These are phyloP conservation scores for Gallinago jamesoni DNA, from an alignment of 2,113 vertebrate genomes.

Conservation along the genomic window DNA sequence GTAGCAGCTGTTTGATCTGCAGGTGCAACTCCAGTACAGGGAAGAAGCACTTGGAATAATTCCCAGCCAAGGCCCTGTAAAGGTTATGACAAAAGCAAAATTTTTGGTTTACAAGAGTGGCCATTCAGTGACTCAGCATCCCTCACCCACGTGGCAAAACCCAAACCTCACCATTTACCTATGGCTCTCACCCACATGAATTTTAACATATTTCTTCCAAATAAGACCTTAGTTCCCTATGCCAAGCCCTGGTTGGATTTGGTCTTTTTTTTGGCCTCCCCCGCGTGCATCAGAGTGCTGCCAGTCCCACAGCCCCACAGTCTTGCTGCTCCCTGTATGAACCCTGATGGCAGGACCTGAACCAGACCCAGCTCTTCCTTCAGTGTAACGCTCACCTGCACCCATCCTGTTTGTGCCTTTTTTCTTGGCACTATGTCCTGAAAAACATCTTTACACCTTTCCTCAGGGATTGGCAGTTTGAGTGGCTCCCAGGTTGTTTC, in stretches of 20 bases:
- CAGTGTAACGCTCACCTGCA: background rate
- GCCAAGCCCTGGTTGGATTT: background rate
- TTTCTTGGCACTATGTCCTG: background rate
- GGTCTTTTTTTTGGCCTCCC: background rate
- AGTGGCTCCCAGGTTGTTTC: background rate
- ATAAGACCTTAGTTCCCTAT: background rate
- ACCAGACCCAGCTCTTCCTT: background rate
- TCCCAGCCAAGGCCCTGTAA: background rate
- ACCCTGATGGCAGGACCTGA: background rate
- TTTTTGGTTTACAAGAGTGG: background rate
- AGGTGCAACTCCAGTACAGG: background rate
- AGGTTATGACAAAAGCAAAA: background rate
- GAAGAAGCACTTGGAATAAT: background rate
- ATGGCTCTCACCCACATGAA: background rate
- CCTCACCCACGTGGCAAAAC: background rate
- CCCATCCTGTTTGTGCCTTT: background rate
- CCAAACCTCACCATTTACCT: background rate
- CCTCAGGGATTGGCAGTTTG: background rate
- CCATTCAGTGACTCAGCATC: background rate
- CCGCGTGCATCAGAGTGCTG: background rate
- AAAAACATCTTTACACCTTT: background rate
- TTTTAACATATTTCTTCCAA: background rate
- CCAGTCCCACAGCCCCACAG: rapidly evolving
- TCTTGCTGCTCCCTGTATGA: background rate
- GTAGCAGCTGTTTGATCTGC: background rate